Base-by-base conservation (phyloP, 1,140 invertebrate genomes). In the Agrypnia vestita region DNA sequence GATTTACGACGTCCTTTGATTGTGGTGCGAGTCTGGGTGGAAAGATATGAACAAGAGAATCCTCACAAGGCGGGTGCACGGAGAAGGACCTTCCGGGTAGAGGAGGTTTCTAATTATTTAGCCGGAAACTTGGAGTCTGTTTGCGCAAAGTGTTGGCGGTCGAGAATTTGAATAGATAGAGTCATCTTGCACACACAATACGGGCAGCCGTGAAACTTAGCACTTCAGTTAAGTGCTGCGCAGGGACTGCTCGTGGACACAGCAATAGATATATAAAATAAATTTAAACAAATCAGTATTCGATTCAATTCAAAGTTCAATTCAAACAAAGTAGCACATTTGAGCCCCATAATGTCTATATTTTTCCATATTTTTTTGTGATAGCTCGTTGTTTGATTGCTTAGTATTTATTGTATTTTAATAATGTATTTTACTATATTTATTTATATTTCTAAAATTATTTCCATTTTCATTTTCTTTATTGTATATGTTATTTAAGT, bases 181-280 rank as follows among this genome's bases (percentile, higher is more conserved):
- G 79, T 83, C 81, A 80, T 83, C 81, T 83, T 76, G 51, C 72
- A 76, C 49, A 83, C 82, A 83, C 82, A 83, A 83, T 81, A 75
- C 76, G 25, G 61, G 62, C 46, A 76, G 77, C 77, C 77, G 72
- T 77, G 76, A 83, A 83, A 83, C 82, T 83, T 83, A 73, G 82
- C 82, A 83, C 82, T 83, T 76, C 62, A 69, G 21, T 75, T 81
- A 80, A 83, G 79, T 83, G 82, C 55, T 76, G 21, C 12, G 9
- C 79, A 80, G 47, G 10, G 78, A 62, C 72, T 49, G 49, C 47
- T 11, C 43, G 51, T 44, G 21, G 15, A 59, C 7, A 3, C 15
- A 12, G n/a, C 8, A 51, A 51, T 17, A 61, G 17, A 61, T 61
- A n/a, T 19, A 7, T 61, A n/a, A 19, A 35, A n/a, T n/a, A n/a